These are phyloP conservation scores for Callipepla squamata DNA, from an alignment of 2,113 vertebrate species.

Conservation along the genomic window DNA sequence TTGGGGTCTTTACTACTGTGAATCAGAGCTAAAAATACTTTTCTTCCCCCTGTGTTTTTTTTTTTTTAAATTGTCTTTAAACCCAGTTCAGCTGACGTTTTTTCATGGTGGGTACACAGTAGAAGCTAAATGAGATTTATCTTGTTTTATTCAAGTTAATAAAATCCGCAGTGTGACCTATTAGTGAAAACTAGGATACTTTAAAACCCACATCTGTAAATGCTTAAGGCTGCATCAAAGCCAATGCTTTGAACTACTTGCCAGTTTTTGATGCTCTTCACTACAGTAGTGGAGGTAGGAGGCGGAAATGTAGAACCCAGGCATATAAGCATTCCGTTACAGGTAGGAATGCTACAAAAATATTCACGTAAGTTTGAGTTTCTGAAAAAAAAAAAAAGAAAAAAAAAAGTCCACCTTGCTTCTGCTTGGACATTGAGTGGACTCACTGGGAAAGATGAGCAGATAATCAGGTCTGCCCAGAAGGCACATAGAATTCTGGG, in stretches of 20 bases:
- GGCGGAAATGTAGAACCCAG: fast-evolving
- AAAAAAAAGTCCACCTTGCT: background rate
- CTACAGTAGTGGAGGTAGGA: background rate
- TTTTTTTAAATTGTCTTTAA: background rate
- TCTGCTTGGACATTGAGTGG: background rate
- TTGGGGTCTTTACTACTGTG: background rate
- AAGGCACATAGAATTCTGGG: background rate
- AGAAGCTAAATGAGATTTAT: background rate
- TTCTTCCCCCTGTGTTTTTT: background rate
- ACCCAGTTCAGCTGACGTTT: background rate
- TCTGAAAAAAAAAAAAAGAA: background rate
- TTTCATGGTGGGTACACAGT: background rate
- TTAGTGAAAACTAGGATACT: background rate
- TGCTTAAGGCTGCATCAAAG: background rate
- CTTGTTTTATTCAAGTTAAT: background rate
- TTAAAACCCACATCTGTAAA: background rate
- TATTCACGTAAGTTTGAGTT: fast-evolving
- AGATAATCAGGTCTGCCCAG: background rate
- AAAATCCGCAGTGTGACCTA: background rate
- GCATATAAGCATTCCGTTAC: background rate
- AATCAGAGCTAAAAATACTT: slow-evolving; percentile 37
- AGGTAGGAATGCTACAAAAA: background rate
- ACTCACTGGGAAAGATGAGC: background rate
- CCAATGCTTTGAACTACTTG: background rate
- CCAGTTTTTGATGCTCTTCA: background rate